Evolutionary conservation across 2,113 vertebrate genomes (phyloP), one percentile per base, ranked within the genome.

Genomic region (Pao palembangensis): DNA sequence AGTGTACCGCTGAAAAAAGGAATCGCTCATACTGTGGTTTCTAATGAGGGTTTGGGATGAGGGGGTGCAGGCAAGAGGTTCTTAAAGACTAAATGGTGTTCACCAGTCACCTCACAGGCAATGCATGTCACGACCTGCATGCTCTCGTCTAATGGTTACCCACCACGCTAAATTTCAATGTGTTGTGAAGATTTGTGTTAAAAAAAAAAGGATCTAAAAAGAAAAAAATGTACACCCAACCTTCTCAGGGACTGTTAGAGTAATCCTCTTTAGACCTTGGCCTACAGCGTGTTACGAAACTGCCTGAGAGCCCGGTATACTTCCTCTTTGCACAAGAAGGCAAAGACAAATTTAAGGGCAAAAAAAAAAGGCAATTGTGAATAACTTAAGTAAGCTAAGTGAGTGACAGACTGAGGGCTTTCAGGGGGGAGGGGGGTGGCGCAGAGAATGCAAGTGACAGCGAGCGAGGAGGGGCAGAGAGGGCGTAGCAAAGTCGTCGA

Each of bases 171-270:
- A 80, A 74, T 78, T 85, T 90, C 56, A 38, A 84, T 83, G 83
- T 87, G 76, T 89, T 65, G 75, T 87, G 85, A 82, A 84, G 70
- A 86, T 84, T 81, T 57, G 66, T 81, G 71, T 49, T 38, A 11
- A 21, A 69, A 69, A 61, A 21, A 69, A 69, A 61, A 21, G 4
- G 34, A 38, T 38, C 10, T 38, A 12, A 48, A 48, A 48, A 48
- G 23, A 21, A 56, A 60, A 69, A 58, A 78, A 64, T 71, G 43
- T 44, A 84, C 68, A 81, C 79, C 74, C 82, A 83, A 88, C 79
- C 85, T 87, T 87, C 88, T 89, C 88, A 88, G 88, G 88, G 88
- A 89, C 77, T 83, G 76, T 76, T 75, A 62, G 70, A 76, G 82
- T 73, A 61, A 80, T 85, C 86, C 78, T 81, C 76, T 73, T 62